A percentile compares a stretch with the other conserved stretches of the same genome.
These are phyloP conservation scores for Heteromurus nitidus DNA, from an alignment of 2,888 invertebrate genomes.

Conservation along the genomic window DNA sequence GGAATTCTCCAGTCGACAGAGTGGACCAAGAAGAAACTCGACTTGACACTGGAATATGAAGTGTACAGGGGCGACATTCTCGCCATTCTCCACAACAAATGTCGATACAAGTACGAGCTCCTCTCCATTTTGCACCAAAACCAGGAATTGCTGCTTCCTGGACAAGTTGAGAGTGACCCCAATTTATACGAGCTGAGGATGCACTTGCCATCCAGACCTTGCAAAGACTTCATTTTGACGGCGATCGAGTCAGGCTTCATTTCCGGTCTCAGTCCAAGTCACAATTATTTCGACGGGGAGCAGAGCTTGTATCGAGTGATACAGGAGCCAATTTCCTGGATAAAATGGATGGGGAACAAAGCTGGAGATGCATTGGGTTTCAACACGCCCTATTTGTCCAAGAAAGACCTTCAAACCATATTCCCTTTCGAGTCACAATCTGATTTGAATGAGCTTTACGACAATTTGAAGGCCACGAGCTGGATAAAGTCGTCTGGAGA, in stretches of 20 bases:
- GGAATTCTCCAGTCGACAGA: not conserved
- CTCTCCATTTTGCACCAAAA: not conserved
- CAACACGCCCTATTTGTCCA: not conserved
- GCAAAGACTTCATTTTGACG: not conserved
- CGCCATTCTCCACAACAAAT: not conserved
- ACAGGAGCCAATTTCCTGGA: not conserved
- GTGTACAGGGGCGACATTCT: conserved; percentile 16
- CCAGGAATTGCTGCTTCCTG: not conserved
- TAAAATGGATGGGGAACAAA: not conserved
- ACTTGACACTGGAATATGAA: not conserved
- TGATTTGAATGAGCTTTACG: not conserved
- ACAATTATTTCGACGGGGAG: not conserved
- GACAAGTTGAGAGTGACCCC: not conserved
- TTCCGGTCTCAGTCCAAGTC: not conserved
- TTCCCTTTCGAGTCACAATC: not conserved
- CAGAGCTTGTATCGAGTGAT: too few species aligned
- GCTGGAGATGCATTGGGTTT: not conserved
- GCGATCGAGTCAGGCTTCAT: not conserved
- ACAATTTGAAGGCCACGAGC: not conserved
- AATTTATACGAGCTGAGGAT: not conserved
- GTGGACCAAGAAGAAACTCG: not conserved
- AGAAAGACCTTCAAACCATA: not conserved
- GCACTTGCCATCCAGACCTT: not conserved
- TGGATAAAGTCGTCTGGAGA: not conserved
- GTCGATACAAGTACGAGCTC: conserved; percentile 18